phyloP scores from a whole-genome alignment of 2,797 vertebrate genomes.

The Rhinogobio ventralis region DNA sequence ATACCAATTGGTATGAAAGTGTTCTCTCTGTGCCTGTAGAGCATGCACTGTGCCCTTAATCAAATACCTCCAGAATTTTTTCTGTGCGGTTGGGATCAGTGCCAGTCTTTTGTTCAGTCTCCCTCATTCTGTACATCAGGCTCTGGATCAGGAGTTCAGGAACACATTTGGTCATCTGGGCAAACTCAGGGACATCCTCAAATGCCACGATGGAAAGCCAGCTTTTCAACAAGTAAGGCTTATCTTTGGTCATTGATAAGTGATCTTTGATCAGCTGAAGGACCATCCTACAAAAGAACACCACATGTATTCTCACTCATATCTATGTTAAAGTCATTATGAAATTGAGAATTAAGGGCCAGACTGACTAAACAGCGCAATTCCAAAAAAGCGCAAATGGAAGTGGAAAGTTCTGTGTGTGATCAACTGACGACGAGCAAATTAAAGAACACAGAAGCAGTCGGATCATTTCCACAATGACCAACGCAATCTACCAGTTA shows the following conservation, averaged over 20 bases:
- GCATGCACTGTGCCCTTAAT: neutral
- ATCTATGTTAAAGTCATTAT: neutral
- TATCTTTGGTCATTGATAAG: conserved; percentile 44
- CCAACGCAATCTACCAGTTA: too few relatives aligned
- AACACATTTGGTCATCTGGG: conserved; percentile 15
- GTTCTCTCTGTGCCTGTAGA: neutral
- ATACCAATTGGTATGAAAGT: neutral
- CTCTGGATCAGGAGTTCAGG: conserved; percentile 74
- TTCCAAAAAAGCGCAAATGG: too few relatives aligned
- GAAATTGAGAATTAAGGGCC: rapidly evolving
- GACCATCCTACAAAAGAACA: conserved; percentile 62
- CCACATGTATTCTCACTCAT: neutral
- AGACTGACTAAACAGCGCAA: too few relatives aligned
- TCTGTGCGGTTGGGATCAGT: rapidly evolving
- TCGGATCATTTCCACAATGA: too few relatives aligned
- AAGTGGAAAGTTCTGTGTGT: too few relatives aligned
- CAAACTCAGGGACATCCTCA: conserved; percentile 65
- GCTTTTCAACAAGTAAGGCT: conserved; percentile 63
- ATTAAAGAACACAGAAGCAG: too few relatives aligned
- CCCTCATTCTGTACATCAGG: conserved; percentile 69
- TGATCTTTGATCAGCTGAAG: conserved; percentile 60
- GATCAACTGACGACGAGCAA: too few relatives aligned
- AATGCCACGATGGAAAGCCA: conserved; percentile 72
- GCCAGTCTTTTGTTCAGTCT: neutral
- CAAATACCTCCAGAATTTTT: conserved; percentile 61